Evolutionary conservation across 1,140 invertebrate genomes (phyloP), one percentile per base, ranked within the genome.

Genomic region (Drosophila busckii): DNA sequence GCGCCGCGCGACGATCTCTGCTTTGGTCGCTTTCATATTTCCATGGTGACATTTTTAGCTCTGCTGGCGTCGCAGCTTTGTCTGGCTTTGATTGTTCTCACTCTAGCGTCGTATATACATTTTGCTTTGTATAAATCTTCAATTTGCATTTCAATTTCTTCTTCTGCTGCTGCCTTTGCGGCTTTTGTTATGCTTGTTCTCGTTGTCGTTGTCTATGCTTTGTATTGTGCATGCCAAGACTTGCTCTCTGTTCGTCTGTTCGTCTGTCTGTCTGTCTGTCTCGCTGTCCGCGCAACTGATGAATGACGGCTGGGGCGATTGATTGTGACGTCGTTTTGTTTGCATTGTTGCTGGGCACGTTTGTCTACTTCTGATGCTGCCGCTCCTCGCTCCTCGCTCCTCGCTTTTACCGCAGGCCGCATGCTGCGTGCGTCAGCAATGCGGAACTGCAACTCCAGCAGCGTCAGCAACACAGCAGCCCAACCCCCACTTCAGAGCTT

Each of bases 71-170:
- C 26, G 40, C 26, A 59, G 54, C 55, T 59, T 78, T 76, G 67
- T 76, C 61, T 62, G 37, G 60, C 45, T 56, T 78, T 70, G 70
- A 76, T 75, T 75, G 70, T 54, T 56, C 62, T 31, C 55, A 29
- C 61, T 46, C 41, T 75, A 54, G 53, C 70, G 37, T 50, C 62
- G 6, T 1, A 29, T 12, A 6, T 29, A 8, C 19, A 62, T 71
- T 66, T 78, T 40, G 71, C 71, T 76, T 70, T 71, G 67, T 76
- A 73, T n/a, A n/a, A n/a, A n/a, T 62, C 67, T 78, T 76, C 71
- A 78, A 76, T 76, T 78, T 76, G 71, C 71, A 76, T 78, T 76
- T 67, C 62, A 78, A 71, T 78, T 78, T 53, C 25, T 38, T 28
- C 45, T 42, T 48, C 12, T 9, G 35, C n/a, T 10, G 31, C 20